Evolutionary conservation across 2,113 vertebrate genomes (phyloP).

Genomic region (Dasyornis broadbenti): DNA sequence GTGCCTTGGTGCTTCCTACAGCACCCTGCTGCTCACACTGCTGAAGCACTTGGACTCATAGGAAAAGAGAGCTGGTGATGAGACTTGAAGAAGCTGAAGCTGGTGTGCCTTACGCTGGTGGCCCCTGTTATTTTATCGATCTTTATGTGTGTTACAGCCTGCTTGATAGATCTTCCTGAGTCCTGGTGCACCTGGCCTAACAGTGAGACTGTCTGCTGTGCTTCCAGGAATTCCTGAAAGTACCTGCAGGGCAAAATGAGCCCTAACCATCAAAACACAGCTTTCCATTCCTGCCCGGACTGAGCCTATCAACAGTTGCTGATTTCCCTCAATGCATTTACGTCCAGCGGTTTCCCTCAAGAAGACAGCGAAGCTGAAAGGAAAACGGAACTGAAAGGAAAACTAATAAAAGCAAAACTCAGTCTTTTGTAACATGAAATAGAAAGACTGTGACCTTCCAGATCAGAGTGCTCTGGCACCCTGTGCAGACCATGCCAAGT

Average conservation of each 20-base stretch:
- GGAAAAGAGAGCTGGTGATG: neutral
- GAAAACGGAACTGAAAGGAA: neutral
- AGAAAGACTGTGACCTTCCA: neutral
- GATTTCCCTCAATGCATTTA: neutral
- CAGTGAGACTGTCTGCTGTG: neutral
- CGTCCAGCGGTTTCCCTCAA: neutral
- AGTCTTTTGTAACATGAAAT: neutral
- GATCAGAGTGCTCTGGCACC: neutral
- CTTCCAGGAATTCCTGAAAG: neutral
- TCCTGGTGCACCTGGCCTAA: neutral
- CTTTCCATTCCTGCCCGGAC: neutral
- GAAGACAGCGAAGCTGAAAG: neutral
- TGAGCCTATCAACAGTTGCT: neutral
- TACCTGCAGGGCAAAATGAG: neutral
- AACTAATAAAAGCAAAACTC: neutral
- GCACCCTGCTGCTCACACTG: neutral
- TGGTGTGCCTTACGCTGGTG: fast-evolving
- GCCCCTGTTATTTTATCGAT: neutral
- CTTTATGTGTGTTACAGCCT: neutral
- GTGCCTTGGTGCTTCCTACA: neutral
- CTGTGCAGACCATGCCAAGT: neutral
- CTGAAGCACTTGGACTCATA: neutral
- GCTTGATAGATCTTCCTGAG: neutral
- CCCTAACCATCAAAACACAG: neutral
- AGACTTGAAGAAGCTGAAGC: neutral